Evolutionary conservation across 2,797 vertebrate genomes (phyloP).

Genomic region (Amazona finschi): DNA sequence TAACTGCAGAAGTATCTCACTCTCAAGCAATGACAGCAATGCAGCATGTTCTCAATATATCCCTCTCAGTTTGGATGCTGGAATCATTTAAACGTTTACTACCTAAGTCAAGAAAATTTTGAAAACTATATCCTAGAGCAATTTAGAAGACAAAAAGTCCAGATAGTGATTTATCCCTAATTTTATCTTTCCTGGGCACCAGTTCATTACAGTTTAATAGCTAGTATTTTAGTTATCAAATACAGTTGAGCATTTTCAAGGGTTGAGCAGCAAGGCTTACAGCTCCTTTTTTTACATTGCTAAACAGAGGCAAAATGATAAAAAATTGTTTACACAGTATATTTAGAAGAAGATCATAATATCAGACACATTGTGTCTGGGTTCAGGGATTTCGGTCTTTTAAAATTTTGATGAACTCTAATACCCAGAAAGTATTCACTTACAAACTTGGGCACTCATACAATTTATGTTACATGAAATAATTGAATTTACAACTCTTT

Average conservation of each 20-base stretch:
- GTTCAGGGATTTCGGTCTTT: constrained; percentile 24
- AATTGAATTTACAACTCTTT: constrained; percentile 66
- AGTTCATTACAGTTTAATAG: background rate
- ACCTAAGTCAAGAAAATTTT: background rate
- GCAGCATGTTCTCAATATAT: background rate
- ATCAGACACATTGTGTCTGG: background rate
- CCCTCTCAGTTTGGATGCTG: background rate
- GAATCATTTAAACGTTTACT: background rate
- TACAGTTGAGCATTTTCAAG: background rate
- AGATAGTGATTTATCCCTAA: background rate
- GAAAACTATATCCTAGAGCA: background rate
- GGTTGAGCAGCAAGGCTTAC: background rate
- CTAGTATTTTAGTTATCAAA: background rate
- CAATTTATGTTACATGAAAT: constrained; percentile 26
- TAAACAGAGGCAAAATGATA: background rate
- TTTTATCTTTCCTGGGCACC: background rate
- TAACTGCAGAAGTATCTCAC: background rate
- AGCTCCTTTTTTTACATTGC: background rate
- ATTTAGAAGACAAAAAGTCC: background rate
- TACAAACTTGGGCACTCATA: constrained; percentile 18
- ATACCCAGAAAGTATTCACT: background rate
- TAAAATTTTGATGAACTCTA: constrained; percentile 2
- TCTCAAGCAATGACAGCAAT: background rate
- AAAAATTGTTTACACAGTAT: background rate
- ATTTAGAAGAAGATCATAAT: constrained; percentile 27